Evolutionary conservation across 1,140 invertebrate genomes (phyloP).

Genomic region (Cydia pomonella): DNA sequence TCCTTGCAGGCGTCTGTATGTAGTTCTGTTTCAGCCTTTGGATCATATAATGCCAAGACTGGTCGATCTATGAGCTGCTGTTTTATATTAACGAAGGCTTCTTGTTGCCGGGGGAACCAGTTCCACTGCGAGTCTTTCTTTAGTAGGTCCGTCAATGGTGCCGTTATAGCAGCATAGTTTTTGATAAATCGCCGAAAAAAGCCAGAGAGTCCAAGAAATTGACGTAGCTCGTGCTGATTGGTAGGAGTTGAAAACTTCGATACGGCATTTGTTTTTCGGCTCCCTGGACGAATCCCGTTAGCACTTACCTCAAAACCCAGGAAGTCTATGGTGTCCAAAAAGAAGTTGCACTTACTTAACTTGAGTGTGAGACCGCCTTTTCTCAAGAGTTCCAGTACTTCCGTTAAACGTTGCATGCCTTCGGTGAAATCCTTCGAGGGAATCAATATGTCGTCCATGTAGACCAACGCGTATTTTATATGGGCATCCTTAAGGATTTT

Average conservation of each 20-base stretch:
- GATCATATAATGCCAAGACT: background rate
- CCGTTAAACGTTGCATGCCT: background rate
- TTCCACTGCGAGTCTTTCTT: background rate
- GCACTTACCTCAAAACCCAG: slow-evolving; percentile 6
- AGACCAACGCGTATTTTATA: background rate
- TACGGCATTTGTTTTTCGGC: background rate
- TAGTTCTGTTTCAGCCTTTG: background rate
- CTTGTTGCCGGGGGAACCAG: background rate
- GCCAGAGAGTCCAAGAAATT: background rate
- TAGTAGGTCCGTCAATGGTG: background rate
- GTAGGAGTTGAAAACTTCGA: background rate
- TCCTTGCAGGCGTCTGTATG: slow-evolving; percentile 5
- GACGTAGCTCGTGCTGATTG: background rate
- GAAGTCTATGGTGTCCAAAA: background rate
- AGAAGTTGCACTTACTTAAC: background rate
- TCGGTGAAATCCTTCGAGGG: background rate
- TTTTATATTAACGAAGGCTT: background rate
- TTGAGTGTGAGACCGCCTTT: background rate
- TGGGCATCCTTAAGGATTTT: background rate
- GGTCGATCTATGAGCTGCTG: background rate
- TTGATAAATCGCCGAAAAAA: slow-evolving; percentile 1
- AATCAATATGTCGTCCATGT: slow-evolving; percentile 1
- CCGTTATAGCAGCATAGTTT: background rate
- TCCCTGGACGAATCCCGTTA: background rate
- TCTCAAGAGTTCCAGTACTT: background rate